Base-by-base conservation (phyloP, 2,113 vertebrate genomes). In the Egretta garzetta region DNA sequence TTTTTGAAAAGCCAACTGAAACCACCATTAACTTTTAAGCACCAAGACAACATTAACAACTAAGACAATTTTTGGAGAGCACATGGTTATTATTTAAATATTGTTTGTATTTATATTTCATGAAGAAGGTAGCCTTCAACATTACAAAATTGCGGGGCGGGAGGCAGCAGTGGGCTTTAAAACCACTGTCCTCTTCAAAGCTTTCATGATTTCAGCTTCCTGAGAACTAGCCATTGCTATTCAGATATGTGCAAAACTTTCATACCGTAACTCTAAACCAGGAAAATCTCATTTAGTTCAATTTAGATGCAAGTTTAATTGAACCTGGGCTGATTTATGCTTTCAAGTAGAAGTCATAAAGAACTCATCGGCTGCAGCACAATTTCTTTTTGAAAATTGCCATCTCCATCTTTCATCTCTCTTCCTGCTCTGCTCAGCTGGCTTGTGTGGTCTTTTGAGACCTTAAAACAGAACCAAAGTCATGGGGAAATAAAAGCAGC, bases 281-380 rank as follows among this genome's bases (percentile, higher is more conserved):
- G 55, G 24, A 70, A 77, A 74, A 83, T 21, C 58, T 90, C 28
- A 74, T 88, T 93, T 86, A 88, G 47, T 53, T 67, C 88, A 71
- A 93, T 81, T 92, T 86, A 93, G 88, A 88, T 81, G 75, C 82
- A 88, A 88, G 92, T 97, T 96, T 96, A 97, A 97, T 95, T 92
- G 79, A 97, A 73, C 67, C 15, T 86, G 63, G 75, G n/a, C 79
- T 93, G 79, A 90, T 94, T 80, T 58, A 74, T 90, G 64, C 72
- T 97, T 96, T 96, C 84, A 92, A 63, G 68, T 49, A 83, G 13
- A 91, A 92, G 52, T 74, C 86, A 91, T 91, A 76, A 64, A 87
- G 77, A 96, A 94, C 73, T 85, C 89, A 80, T 49, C 0, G 2
- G 86, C 23, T 88, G 37, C 91, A 94, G 90, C 30, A 72, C 41